Base-by-base conservation (phyloP, 35 echinoderm and acorn worm species). In the Apostichopus parvimensis region DNA sequence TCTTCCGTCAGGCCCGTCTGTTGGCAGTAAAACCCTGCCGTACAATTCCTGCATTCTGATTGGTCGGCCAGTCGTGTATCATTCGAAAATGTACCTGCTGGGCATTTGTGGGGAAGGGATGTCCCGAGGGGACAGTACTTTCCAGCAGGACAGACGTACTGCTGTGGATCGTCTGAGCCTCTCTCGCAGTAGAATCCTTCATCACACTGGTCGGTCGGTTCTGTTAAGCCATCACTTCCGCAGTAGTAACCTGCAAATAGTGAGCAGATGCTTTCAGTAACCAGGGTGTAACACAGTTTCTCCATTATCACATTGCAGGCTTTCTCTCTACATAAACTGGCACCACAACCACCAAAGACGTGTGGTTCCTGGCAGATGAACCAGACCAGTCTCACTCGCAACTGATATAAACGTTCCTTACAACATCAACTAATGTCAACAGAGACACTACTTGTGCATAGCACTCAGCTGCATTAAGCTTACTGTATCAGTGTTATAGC, bases 11-110 rank as follows among this genome's bases (percentile, higher is more conserved):
- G 66, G 70, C 97, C 97, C 9, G 78, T 93, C 83, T 94, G 94
- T 52, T 98, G 97, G 56, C 97, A 98, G 80, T 96, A 98, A 73
- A 77, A 98, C 1, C 97, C 97, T 2, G 94, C 97, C 1, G 94
- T 98, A 70, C 97, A 98, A 54, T 95, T 94, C 12, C 86, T 54
- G 88, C 97, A 98, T 57, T 98, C 93, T 71, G 79, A 77, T 18
- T 70, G 92, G 0, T 58, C 91, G 17, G 70, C 80, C 5, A 98
- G 97, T 8, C 91, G 80, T 1, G 97, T 98, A 82, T 98, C 94
- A 56, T 98, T 98, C 52, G 97, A 94, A 78, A 92, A 96, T 1
- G 94, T 98, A 12, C 97, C 97, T 5, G 90, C 25, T 24, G 97
- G 91, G 77, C 97, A 98, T 18, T 64, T 95, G 54, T 56, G 79